These are phyloP conservation scores for Incurvaria masculella DNA, from an alignment of 2,888 invertebrate genomes.

Conservation along the genomic window DNA sequence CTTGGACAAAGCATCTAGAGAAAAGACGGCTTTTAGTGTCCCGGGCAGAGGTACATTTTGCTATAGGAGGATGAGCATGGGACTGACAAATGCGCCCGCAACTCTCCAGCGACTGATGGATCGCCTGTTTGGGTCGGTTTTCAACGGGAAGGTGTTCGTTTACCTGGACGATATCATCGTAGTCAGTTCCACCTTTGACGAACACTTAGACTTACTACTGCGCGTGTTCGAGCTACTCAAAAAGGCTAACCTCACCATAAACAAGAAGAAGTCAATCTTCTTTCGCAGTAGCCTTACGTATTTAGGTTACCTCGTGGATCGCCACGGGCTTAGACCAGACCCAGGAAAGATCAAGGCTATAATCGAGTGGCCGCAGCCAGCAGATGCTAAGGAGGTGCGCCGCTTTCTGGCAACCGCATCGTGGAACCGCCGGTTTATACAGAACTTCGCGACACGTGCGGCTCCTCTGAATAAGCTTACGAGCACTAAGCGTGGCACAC, in stretches of 20 bases:
- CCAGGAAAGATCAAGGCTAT: slow-evolving; percentile 17
- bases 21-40: slow-evolving; percentile 12
- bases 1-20: background rate
- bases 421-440: background rate
- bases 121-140: slow-evolving; percentile 12
- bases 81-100: slow-evolving; percentile 16
- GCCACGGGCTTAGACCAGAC: slow-evolving; percentile 16
- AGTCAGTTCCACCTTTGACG: slow-evolving; percentile 11
- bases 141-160: slow-evolving; percentile 14
- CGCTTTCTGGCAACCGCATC: background rate
- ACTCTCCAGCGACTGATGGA: slow-evolving; percentile 20
- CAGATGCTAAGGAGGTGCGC: background rate
- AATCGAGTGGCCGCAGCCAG: slow-evolving; percentile 16
- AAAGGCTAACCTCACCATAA: slow-evolving; percentile 16
- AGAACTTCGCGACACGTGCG: background rate
- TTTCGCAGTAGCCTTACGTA: slow-evolving; percentile 2
- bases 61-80: slow-evolving; percentile 15
- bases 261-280: slow-evolving; percentile 12
- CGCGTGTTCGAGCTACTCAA: background rate
- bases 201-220: slow-evolving; percentile 9
- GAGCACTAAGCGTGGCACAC: background rate
- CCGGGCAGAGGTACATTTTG: slow-evolving; percentile 14
- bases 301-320: slow-evolving; percentile 14
- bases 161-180: slow-evolving; percentile 19
- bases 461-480: background rate